Conservation (phyloP, 2,797 vertebrate species). For the Gobio occitaniae region DNA sequence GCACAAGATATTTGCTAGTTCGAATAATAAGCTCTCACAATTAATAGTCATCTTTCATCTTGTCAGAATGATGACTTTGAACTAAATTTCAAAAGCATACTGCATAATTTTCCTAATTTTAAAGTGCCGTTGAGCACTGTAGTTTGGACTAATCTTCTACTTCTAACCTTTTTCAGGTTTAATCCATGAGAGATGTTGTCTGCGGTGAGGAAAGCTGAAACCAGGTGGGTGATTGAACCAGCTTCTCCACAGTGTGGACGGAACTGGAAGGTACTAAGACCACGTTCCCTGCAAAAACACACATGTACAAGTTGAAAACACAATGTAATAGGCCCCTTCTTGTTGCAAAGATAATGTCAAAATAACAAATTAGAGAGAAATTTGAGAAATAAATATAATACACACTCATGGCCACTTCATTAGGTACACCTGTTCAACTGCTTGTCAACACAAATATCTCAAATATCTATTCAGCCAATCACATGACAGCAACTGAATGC, state of each 20-base stretch:
- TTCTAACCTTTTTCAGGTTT: slow-evolving; percentile 92
- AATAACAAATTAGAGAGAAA: not conserved
- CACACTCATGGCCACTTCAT: not conserved
- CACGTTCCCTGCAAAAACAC: slow-evolving; percentile 81
- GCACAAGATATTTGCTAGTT: not conserved
- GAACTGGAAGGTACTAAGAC: slow-evolving; percentile 94
- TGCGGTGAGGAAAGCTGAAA: slow-evolving; percentile 92
- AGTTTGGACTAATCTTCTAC: not conserved
- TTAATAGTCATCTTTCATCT: not conserved
- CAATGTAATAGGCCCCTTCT: not conserved
- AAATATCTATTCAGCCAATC: not conserved
- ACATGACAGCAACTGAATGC: not conserved
- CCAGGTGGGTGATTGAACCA: slow-evolving; percentile 95
- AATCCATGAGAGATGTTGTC: slow-evolving; percentile 98
- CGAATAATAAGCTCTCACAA: not conserved
- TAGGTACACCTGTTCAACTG: not conserved
- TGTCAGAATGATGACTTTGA: not conserved
- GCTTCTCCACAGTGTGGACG: slow-evolving; percentile 97
- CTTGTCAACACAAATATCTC: not conserved
- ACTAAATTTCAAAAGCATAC: not conserved
- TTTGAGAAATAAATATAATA: not conserved
- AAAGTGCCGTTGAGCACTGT: not conserved
- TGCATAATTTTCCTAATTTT: not conserved
- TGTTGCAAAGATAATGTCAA: not conserved
- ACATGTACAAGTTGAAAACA: not conserved